Conservation (phyloP, 2,113 vertebrate species). For the Macroglossus sobrinus region DNA sequence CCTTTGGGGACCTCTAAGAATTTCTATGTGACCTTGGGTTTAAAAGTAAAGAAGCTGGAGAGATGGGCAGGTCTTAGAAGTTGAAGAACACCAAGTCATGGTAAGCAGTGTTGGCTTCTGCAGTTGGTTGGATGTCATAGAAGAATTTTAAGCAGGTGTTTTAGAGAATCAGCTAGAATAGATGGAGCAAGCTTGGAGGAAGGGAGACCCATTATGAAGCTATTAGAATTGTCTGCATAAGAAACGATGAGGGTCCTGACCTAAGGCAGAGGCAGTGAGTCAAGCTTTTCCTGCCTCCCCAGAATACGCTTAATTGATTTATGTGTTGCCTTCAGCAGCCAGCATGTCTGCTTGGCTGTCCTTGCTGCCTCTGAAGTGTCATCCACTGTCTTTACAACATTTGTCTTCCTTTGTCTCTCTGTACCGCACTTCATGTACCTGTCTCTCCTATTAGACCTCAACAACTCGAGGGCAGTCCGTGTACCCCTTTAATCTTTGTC, state of each 20-base stretch:
- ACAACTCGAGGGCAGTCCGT: not conserved
- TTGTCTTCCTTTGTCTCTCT: not conserved
- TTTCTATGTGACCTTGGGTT: not conserved
- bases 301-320: not conserved
- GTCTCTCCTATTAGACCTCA: not conserved
- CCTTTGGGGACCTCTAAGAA: not conserved
- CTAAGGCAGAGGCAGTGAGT: not conserved
- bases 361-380: not conserved
- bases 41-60: not conserved
- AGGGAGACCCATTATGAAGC: not conserved
- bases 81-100: not conserved
- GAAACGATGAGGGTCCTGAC: not conserved
- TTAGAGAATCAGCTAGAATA: not conserved
- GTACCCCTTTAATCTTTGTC: not conserved
- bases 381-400: not conserved
- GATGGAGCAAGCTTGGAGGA: not conserved
- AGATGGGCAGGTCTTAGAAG: not conserved
- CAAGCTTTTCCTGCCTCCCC: not conserved
- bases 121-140: not conserved
- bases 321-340: not conserved
- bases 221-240: not conserved
- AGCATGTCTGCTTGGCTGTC: not conserved
- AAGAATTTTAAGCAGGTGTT: not conserved
- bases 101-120: not conserved
- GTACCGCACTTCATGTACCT: not conserved